A percentile compares a stretch with the other conserved stretches of the same genome.
Evolutionary conservation across 2,113 vertebrate genomes (phyloP).

Genomic region (Mugil cephalus): DNA sequence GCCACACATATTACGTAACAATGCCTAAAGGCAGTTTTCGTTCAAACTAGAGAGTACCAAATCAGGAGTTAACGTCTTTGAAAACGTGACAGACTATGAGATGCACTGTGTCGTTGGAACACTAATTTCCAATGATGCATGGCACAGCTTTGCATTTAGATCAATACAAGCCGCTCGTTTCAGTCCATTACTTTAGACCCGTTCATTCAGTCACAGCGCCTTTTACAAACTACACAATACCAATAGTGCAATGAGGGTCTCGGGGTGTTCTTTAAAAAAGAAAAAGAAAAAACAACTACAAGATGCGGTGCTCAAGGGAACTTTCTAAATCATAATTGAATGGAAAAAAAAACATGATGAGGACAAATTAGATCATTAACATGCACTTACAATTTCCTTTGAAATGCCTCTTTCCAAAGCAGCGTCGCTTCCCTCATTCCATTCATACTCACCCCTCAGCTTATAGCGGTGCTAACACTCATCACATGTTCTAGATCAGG

Average conservation of each 20-base stretch:
- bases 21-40: not conserved
- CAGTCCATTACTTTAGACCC: conserved; percentile 10
- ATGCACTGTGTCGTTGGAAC: not conserved
- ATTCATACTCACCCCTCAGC: conserved; percentile 61
- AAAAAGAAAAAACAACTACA: conserved; percentile 24
- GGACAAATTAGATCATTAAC: conserved; percentile 39
- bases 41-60: not conserved
- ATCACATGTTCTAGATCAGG: conserved; percentile 16
- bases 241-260: conserved; percentile 64
- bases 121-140: not conserved
- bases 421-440: conserved; percentile 51
- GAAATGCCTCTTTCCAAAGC: conserved; percentile 45
- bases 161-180: conserved; percentile 30
- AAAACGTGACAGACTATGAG: not conserved
- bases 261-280: conserved; percentile 65
- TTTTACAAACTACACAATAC: conserved; percentile 7
- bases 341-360: not conserved
- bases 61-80: conserved; percentile 2
- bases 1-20: not conserved
- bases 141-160: conserved; percentile 17
- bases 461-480: conserved; percentile 42
- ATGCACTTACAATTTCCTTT: conserved; percentile 64
- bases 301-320: conserved; percentile 11
- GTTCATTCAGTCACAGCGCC: conserved; percentile 8
- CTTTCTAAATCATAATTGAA: conserved; percentile 28